phyloP scores from a whole-genome alignment of 2,888 invertebrate species.

The Acleris emargana region DNA sequence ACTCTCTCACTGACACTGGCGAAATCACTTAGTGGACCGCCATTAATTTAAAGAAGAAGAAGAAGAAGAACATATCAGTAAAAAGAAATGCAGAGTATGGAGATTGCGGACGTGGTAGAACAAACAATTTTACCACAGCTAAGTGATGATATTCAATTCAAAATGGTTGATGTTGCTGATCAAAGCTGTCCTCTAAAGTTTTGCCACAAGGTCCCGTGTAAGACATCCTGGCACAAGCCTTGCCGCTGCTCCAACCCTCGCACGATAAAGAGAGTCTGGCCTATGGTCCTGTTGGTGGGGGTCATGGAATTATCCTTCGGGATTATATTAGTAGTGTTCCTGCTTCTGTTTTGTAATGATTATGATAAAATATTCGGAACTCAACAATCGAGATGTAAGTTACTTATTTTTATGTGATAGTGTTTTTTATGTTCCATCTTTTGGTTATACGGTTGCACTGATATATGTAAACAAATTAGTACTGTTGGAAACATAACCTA shows the following conservation, averaged over 20 bases:
- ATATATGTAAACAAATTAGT: too few species aligned
- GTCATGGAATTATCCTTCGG: conserved; percentile 11
- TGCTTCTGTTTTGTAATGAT: background rate
- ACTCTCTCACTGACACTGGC: too few species aligned
- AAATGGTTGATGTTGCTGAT: background rate
- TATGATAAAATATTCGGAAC: conserved; percentile 15
- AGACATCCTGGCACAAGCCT: conserved; percentile 13
- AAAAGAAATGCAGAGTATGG: conserved; percentile 12
- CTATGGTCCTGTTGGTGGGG: conserved; percentile 11
- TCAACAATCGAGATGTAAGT: conserved; percentile 18
- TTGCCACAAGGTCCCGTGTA: conserved; percentile 11
- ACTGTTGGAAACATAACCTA: too few species aligned
- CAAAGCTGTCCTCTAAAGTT: conserved; percentile 7
- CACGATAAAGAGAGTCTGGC: conserved; percentile 7
- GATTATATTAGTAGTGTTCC: conserved; percentile 1
- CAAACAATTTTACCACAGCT: conserved; percentile 2
- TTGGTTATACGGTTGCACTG: too few species aligned
- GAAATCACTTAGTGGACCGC: too few species aligned
- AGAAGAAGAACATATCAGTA: too few species aligned
- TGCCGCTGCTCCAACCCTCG: background rate
- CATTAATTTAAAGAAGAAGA: too few species aligned
- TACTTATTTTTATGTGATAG: background rate
- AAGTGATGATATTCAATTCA: conserved; percentile 1
- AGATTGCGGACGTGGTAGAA: background rate
- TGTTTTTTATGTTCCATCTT: too few species aligned